Percentiles rank a stretch among this genome's conserved stretches.
Conservation (phyloP, 2,888 invertebrate species). For the Brachyptera risi region DNA sequence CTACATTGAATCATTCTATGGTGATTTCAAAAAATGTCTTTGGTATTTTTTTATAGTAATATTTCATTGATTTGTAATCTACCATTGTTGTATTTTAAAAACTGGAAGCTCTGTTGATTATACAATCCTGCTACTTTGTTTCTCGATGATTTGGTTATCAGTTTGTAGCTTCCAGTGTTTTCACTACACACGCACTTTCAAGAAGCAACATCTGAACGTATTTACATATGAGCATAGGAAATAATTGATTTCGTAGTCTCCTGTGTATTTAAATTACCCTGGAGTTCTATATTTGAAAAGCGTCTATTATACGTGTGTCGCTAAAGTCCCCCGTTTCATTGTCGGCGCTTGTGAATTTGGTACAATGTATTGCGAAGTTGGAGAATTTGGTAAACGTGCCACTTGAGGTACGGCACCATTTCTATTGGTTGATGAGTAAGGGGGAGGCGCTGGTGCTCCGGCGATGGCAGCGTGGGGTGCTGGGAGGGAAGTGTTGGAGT, state of each 20-base stretch:
- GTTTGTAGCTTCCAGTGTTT: constrained; percentile 25
- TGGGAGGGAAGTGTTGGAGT: constrained; percentile 53
- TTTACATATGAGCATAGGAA: constrained; percentile 6
- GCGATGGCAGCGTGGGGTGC: constrained; percentile 61
- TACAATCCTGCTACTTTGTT: constrained; percentile 27
- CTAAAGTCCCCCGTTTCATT: constrained; percentile 59
- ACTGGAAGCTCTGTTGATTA: constrained; percentile 34
- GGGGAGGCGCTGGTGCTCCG: constrained; percentile 41
- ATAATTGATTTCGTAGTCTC: not conserved
- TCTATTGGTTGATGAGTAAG: constrained; percentile 37
- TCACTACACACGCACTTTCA: constrained; percentile 27
- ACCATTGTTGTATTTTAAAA: constrained; percentile 25
- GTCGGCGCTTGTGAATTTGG: constrained; percentile 53
- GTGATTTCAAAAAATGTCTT: constrained; percentile 27
- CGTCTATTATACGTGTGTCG: constrained; percentile 53
- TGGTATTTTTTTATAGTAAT: constrained; percentile 30
- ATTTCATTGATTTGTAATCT: constrained; percentile 26
- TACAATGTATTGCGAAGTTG: constrained; percentile 53
- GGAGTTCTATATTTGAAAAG: constrained; percentile 1
- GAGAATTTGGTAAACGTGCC: constrained; percentile 47
- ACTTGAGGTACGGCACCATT: constrained; percentile 54
- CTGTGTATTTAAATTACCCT: constrained; percentile 24
- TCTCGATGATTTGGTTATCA: constrained; percentile 2
- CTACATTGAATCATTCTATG: constrained; percentile 6
- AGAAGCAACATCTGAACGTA: constrained; percentile 23